Base-by-base conservation (phyloP, 2,113 vertebrate genomes). In the Pyxicephalus adspersus region DNA sequence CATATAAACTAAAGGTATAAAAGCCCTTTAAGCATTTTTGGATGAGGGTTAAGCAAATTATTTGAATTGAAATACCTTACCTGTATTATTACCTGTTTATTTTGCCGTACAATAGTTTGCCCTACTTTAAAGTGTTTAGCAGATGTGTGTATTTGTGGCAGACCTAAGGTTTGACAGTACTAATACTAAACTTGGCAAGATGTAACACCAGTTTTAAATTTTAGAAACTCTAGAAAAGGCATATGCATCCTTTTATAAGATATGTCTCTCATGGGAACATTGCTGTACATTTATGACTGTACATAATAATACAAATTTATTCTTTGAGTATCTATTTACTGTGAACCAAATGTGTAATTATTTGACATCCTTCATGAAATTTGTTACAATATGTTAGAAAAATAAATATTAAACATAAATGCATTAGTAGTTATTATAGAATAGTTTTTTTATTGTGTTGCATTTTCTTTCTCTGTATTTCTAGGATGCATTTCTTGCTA, bases 401-500 rank as follows among this genome's bases (percentile, higher is more conserved):
- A 73, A 73, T 22, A 6, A 74, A 72, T 58, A 72, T 16, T n/a
- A 31, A 29, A 74, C 38, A 2, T 74, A 58, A 74, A 31, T 73
- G 34, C 20, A 60, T 60, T 15, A 58, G 6, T 60, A 13, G 34
- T 54, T 34, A 60, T 28, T 60, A 8, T 31, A 38, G 11, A 55
- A 72, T 28, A 72, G 51, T 55, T 72, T 60, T 58, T 60, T 61
- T 25, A 60, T 60, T 26, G 31, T 28, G 17, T 60, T 60, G 71
- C 23, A 57, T 73, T 45, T 45, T 3, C 11, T 38, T 6, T 38
- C 8, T 38, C 8, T 38, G 38, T 45, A 13, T 45, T 45, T 38
- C 5, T 38, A 38, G 34, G 34, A 9, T 38, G 5, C 34, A 13
- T 45, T 45, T 45, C 9, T 45, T 45, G 38, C 11, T 13, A 45